Base-by-base conservation (phyloP, 2,113 vertebrate species). In the Cyanoderma ruficeps region DNA sequence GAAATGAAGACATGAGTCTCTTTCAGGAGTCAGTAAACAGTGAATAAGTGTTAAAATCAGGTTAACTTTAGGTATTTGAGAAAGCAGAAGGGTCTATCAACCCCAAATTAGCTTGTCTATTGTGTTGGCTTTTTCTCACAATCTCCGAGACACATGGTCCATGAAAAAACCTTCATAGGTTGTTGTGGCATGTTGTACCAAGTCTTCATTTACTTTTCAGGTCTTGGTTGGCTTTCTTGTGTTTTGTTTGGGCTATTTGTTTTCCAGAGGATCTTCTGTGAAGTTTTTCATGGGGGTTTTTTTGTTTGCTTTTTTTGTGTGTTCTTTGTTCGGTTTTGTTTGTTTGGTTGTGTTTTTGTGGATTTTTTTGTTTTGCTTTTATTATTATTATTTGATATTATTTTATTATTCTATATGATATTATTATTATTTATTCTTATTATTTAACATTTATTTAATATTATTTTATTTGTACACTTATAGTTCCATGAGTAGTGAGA, bases 111-210 rank as follows among this genome's bases (percentile, higher is more conserved):
- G 1, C 35, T 74, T 81, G 18, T 27, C 24, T 59, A 5, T 23
- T 75, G 3, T 4, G 1, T 37, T 87, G 49, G 7, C 6, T 87
- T 68, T 68, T 81, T 55, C 35, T 82, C 47, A 64, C 3, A 11
- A 18, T 50, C 6, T 47, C 6, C 50, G 50, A 86, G 42, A 70
- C 5, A 65, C 5, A 2, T 8, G 24, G 13, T 67, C 7, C 18
- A 39, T 7, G 13, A 64, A 82, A 81, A 75, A 89, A 60, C 4
- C 13, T 68, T 28, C 20, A 50, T 1, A 18, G 12, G 4, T 1
- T 1, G 0, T 42, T 49, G 47, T 13, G 12, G 24, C 1, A 18
- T 15, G 3, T 1, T 1, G 0, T 42, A 13, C 4, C 4, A 44
- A 79, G 5, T 9, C 18, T 76, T 79, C 41, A 74, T 21, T 4